A percentile compares a stretch with the other conserved stretches of the same genome.
Evolutionary conservation across 2,797 vertebrate genomes (phyloP).

Genomic region (Mastacembelus armatus): DNA sequence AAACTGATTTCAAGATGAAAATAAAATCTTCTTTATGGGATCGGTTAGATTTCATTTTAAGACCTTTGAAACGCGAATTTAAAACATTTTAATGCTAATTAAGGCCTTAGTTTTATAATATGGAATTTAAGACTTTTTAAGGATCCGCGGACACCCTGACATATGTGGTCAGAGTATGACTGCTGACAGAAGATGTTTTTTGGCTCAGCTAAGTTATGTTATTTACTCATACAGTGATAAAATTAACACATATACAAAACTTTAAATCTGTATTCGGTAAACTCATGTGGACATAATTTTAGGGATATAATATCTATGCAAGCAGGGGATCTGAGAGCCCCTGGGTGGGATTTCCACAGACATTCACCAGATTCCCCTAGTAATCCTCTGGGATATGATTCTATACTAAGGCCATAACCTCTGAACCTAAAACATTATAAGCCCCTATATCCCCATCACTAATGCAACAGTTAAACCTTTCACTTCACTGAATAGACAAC

Average conservation of each 20-base stretch:
- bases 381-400: slow-evolving; percentile 76
- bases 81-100: no score
- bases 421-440: slow-evolving; percentile 76
- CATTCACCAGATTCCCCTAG: slow-evolving; percentile 71
- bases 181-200: background rate
- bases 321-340: slow-evolving; percentile 65
- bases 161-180: background rate
- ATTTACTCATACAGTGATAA: background rate
- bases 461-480: slow-evolving; percentile 69
- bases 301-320: slow-evolving; percentile 51
- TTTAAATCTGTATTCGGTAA: slow-evolving; percentile 59
- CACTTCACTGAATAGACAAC: slow-evolving; percentile 40
- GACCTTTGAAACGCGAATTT: no score
- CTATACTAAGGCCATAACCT: slow-evolving; percentile 72
- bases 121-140: no score
- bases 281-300: slow-evolving; percentile 49
- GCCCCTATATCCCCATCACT: slow-evolving; percentile 64
- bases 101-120: no score
- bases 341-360: slow-evolving; percentile 74
- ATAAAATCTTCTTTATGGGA: no score
- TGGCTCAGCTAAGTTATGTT: background rate
- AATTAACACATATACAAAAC: slow-evolving; percentile 9
- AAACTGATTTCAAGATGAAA: no score
- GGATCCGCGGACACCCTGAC: no score
- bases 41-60: no score